Evolutionary conservation across 2,888 invertebrate genomes (phyloP).

Genomic region (Chrysopilus asiliformis): DNA sequence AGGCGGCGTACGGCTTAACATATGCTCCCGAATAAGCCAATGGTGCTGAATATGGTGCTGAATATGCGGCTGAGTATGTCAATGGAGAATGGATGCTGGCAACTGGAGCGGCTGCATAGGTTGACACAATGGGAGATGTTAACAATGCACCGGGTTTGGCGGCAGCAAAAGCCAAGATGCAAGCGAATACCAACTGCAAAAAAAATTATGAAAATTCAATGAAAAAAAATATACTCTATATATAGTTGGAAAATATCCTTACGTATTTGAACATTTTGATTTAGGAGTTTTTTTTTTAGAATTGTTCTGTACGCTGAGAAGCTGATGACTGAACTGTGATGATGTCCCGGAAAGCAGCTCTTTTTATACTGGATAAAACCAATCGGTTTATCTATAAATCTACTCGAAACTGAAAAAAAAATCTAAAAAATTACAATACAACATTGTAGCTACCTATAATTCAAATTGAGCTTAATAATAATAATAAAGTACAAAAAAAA

Average conservation of each 20-base stretch:
- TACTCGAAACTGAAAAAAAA: too few relatives aligned
- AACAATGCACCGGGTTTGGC: slow-evolving; percentile 36
- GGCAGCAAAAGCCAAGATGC: slow-evolving; percentile 40
- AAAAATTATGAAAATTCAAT: slow-evolving; percentile 13
- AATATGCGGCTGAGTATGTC: background rate
- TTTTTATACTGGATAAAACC: slow-evolving; percentile 23
- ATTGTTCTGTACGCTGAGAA: slow-evolving; percentile 12
- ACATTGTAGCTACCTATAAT: too few relatives aligned
- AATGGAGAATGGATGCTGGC: background rate
- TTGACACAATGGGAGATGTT: background rate
- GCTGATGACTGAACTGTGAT: slow-evolving; percentile 18
- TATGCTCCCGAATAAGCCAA: slow-evolving; percentile 4
- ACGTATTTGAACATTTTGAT: slow-evolving; percentile 41
- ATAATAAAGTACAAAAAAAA: too few relatives aligned
- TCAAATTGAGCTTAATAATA: too few relatives aligned
- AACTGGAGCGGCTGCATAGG: background rate
- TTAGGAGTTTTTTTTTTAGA: slow-evolving; percentile 20
- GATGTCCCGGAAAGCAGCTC: slow-evolving; percentile 13
- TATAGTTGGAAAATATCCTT: too few relatives aligned
- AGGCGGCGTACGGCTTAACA: slow-evolving; percentile 3
- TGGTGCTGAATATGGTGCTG: slow-evolving; percentile 5
- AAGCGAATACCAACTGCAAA: slow-evolving; percentile 38
- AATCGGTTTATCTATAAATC: too few relatives aligned
- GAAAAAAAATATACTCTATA: slow-evolving; percentile 6
- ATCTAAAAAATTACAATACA: too few relatives aligned